Evolutionary conservation across 1,140 invertebrate species (phyloP), one percentile per base, ranked within the genome.

Genomic region (Marisa cornuarietis): DNA sequence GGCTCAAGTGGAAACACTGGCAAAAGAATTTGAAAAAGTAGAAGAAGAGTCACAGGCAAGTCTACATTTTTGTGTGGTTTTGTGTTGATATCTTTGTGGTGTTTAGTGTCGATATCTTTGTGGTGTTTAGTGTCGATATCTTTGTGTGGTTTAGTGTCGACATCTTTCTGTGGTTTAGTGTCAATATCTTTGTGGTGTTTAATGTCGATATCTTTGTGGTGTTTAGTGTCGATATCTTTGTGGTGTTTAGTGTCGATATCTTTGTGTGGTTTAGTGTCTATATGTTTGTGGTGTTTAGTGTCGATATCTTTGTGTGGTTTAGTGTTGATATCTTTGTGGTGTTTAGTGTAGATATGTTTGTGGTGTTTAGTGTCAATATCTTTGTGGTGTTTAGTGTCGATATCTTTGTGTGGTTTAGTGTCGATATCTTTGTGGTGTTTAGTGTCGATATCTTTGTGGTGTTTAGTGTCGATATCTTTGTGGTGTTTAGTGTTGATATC

Each of bases 11-110:
- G 95, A 96, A 74, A 93, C 92, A 73, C 92, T 97, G 31, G 93
- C 97, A 62, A 91, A 93, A 84, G 95, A 97, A 85, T 95, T 95
- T 31, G 92, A 94, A 77, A 91, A 94, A 51, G 96, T 97, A 92
- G 94, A 96, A 89, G 93, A 94, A 90, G 90, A 94, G 75, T 95
- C 95, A 89, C 93, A 93, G 90, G 94, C 94, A 83, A 82, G 83
- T 82, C 22, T 24, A 18, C 13, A 51, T 42, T 11, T 72, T n/a
- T 72, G 51, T 72, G 71, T 72, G n/a, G n/a, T 20, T 72, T 10
- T 1, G 71, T 42, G 26, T 72, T 4, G 7, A 26, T 72, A 26
- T 72, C 2, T 72, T 24, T 58, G 75, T 13, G 63, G 3, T 2
- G 26, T 24, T 20, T 58, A 26, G 42, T 68, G 63, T 68, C n/a